Percentiles rank a stretch among this genome's conserved stretches.
Conservation (phyloP, 2,797 vertebrate species). For the Smutsia gigantea region DNA sequence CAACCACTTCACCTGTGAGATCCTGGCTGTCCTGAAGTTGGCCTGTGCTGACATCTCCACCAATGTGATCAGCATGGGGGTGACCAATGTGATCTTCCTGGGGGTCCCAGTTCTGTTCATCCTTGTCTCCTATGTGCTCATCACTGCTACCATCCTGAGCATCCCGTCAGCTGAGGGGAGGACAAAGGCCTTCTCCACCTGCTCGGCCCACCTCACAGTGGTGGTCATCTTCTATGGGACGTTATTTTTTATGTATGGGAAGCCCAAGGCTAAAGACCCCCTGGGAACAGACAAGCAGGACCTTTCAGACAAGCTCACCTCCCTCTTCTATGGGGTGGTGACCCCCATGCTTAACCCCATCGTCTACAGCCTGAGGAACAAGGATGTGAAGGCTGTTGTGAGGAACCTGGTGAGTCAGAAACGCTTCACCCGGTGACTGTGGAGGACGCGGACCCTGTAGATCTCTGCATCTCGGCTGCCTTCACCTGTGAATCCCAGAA, state of each 20-base stretch:
- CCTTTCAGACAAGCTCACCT: constrained; percentile 70
- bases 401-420: constrained; percentile 51
- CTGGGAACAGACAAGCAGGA: constrained; percentile 50
- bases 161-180: constrained; percentile 69
- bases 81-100: constrained; percentile 73
- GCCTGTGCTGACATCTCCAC: constrained; percentile 65
- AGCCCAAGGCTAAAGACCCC: constrained; percentile 69
- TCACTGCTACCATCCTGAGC: constrained; percentile 66
- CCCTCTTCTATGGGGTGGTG: constrained; percentile 71
- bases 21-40: too few species aligned
- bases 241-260: constrained; percentile 74
- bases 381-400: constrained; percentile 66
- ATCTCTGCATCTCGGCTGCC: not conserved
- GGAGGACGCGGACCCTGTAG: not conserved
- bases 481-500: not conserved
- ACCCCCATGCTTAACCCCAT: constrained; percentile 75
- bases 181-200: constrained; percentile 64
- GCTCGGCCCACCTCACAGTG: constrained; percentile 65
- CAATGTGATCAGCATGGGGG: constrained; percentile 64
- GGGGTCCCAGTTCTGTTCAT: constrained; percentile 69
- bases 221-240: constrained; percentile 74
- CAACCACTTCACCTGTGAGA: too few species aligned
- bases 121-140: constrained; percentile 69
- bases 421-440: not conserved
- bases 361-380: constrained; percentile 76